phyloP scores from a whole-genome alignment of 1,140 invertebrate species.

The Choristoneura fumiferana region DNA sequence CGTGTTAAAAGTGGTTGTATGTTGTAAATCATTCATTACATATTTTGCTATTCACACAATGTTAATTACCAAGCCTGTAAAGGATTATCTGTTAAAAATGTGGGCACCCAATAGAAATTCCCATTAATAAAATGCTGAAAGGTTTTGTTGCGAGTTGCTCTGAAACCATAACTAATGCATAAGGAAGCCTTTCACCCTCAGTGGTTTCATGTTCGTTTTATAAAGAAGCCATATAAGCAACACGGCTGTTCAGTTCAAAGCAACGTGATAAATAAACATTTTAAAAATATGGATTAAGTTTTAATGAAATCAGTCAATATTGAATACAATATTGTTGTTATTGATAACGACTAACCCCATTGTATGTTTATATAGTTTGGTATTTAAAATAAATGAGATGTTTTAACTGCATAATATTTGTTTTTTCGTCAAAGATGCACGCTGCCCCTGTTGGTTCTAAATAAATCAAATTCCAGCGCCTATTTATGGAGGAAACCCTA shows the following conservation, averaged over 20 bases:
- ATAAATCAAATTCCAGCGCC: slow-evolving; percentile 1
- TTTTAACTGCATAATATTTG: no score
- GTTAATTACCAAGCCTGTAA: no score
- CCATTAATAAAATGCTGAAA: slow-evolving; percentile 31
- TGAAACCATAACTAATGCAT: slow-evolving; percentile 24
- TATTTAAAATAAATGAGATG: no score
- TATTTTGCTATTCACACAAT: no score
- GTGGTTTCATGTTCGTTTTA: slow-evolving; percentile 31
- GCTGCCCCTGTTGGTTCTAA: slow-evolving; percentile 2
- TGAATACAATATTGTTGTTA: no score
- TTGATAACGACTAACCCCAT: no score
- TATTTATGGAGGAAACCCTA: slow-evolving; percentile 1
- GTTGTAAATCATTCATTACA: no score
- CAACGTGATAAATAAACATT: slow-evolving; percentile 3
- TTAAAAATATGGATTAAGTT: background rate
- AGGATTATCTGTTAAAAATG: no score
- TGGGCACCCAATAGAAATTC: background rate
- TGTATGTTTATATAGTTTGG: no score
- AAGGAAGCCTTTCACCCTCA: slow-evolving; percentile 34
- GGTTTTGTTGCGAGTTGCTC: slow-evolving; percentile 1
- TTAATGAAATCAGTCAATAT: no score
- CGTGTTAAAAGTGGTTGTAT: no score
- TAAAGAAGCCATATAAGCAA: slow-evolving; percentile 36
- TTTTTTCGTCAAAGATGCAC: no score
- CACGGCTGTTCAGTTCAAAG: slow-evolving; percentile 4